These are phyloP conservation scores for Exocentrus adspersus DNA, from an alignment of 2,888 invertebrate species.

Conservation along the genomic window DNA sequence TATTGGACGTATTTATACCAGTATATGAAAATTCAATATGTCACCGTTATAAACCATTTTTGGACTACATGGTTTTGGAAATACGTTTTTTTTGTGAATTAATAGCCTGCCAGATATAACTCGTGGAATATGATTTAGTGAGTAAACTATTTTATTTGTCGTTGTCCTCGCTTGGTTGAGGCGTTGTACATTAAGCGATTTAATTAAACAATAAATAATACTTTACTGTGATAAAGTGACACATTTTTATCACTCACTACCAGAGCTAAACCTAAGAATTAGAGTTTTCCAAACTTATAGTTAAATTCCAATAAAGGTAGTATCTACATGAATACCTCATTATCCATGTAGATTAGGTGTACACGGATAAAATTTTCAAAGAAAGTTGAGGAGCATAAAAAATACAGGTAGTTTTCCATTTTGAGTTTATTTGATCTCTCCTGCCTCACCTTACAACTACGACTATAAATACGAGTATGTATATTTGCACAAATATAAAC, in stretches of 20 bases:
- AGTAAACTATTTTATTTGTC: background rate
- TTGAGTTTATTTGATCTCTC: background rate
- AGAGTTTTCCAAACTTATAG: too few relatives aligned
- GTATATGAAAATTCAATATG: background rate
- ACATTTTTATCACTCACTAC: too few relatives aligned
- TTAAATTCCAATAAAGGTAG: too few relatives aligned
- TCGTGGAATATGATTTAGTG: background rate
- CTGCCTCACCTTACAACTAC: background rate
- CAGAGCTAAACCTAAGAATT: too few relatives aligned
- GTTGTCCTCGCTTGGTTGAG: background rate
- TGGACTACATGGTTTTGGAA: background rate
- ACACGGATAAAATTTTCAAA: background rate
- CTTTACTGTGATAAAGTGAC: too few relatives aligned
- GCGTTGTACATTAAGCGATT: too few relatives aligned
- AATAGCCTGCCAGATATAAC: background rate
- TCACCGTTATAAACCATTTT: background rate
- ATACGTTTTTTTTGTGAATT: background rate
- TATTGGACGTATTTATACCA: background rate
- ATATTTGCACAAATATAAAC: too few relatives aligned
- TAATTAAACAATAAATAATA: too few relatives aligned
- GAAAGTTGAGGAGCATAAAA: background rate
- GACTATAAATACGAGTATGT: background rate
- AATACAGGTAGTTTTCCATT: background rate
- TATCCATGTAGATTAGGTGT: too few relatives aligned
- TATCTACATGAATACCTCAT: too few relatives aligned